Evolutionary conservation across 2,113 vertebrate genomes (phyloP), one percentile per base, ranked within the genome.

Genomic region (Oxygymnocypris stewartii): DNA sequence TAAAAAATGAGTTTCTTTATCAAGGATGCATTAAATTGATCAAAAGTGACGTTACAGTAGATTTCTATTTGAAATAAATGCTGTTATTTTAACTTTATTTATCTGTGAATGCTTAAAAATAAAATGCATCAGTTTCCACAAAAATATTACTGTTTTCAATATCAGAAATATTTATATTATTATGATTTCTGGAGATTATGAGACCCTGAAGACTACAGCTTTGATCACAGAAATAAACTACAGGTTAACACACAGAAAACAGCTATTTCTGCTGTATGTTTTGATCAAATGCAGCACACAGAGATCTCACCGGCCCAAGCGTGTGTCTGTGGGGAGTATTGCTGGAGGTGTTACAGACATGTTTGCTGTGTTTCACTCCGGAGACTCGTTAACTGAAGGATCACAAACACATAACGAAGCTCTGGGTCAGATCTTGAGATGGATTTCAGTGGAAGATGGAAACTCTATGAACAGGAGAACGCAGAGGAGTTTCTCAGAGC

Each of bases 391-490:
- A 79, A 8, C 5, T 13, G 0, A n/a, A 8, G 6, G 31, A 0
- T 25, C 12, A 9, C 57, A 80, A 42, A 80, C 78, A 79, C 54
- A 59, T 57, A 20, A 57, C 51, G 6, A 20, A 20, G 51, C 54
- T 59, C 20, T 3, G 54, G 16, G 18, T 20, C 54, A 6, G 20
- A 61, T 61, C 20, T n/a, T 11, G 65, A 67, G 2, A 11, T 96
- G 96, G 94, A 96, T 1, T 97, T 97, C 80, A 89, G 2, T 1
- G 96, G 96, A 81, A 95, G 94, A 3, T 97, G 96, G 96, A 91
- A 96, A 65, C 93, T 96, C 84, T 95, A 96, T 20, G 82, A 89
- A 6, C 95, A 97, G 86, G 94, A 96, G 80, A 96, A 97, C 85
- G 92, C 94, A 0, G 95, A 96, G 37, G 92, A 92, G 1, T 96